Evolutionary conservation across 2,113 vertebrate species (phyloP).

Genomic region (Hippocampus comes): DNA sequence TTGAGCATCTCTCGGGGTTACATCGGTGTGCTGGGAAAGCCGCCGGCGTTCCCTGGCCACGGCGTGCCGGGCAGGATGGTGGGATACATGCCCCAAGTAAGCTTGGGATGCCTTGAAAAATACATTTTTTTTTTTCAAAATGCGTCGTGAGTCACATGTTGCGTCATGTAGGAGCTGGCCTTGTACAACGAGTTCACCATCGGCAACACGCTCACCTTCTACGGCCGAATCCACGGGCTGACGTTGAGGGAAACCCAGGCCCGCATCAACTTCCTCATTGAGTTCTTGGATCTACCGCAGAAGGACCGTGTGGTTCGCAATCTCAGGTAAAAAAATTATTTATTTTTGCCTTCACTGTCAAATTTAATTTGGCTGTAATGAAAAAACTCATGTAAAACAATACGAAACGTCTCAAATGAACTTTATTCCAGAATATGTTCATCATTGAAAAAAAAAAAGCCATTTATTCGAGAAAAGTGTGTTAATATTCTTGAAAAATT

Average conservation of each 20-base stretch:
- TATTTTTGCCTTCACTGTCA: neutral
- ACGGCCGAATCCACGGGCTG: constrained; percentile 72
- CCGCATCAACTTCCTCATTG: constrained; percentile 73
- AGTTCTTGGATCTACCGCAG: constrained; percentile 75
- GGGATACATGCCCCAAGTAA: constrained; percentile 80
- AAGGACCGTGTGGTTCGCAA: constrained; percentile 71
- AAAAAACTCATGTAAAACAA: no score
- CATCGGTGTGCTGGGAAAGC: constrained; percentile 75
- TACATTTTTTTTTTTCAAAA: neutral
- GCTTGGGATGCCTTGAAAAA: neutral
- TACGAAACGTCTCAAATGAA: neutral
- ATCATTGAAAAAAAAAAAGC: no score
- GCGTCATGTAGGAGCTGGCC: constrained; percentile 67
- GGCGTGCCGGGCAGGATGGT: constrained; percentile 74
- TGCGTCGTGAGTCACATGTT: neutral
- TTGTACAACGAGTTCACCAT: constrained; percentile 79
- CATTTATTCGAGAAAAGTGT: no score
- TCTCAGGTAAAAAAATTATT: constrained; percentile 35
- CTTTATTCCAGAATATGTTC: no score
- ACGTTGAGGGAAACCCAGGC: constrained; percentile 65
- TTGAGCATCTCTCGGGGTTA: constrained; percentile 73
- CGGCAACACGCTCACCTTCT: constrained; percentile 73
- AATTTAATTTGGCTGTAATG: no score
- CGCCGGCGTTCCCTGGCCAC: constrained; percentile 74
- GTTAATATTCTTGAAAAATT: no score